Evolutionary conservation across 2,888 invertebrate genomes (phyloP).

Genomic region (Bembecia ichneumoniformis): DNA sequence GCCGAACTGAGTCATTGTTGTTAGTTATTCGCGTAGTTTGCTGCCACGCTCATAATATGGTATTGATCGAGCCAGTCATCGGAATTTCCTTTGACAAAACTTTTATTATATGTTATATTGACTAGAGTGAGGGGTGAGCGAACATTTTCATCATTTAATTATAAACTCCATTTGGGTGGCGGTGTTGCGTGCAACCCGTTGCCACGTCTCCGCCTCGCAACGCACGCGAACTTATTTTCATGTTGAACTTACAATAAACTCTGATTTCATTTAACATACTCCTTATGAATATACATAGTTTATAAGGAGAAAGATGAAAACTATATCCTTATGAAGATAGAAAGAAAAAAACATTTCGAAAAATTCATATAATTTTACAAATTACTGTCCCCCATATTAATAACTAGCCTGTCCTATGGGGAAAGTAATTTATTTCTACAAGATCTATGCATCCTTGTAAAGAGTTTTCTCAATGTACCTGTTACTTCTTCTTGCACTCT

Average conservation of each 20-base stretch:
- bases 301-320: no score
- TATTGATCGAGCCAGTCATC: not conserved
- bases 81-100: not conserved
- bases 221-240: not conserved
- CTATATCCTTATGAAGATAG: no score
- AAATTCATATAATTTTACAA: no score
- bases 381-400: no score
- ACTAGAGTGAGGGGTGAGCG: not conserved
- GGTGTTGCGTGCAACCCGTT: constrained; percentile 13
- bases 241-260: not conserved
- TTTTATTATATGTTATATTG: not conserved
- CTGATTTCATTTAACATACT: not conserved
- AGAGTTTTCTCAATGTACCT: no score
- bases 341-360: no score
- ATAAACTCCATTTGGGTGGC: constrained; percentile 4
- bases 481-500: no score
- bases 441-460: no score
- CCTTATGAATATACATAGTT: no score
- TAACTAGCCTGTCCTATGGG: no score
- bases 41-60: not conserved
- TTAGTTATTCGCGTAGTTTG: not conserved
- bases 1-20: not conserved
- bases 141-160: constrained; percentile 19
- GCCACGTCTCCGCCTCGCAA: constrained; percentile 1
- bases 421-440: no score